Percentiles rank a stretch among this genome's conserved stretches.
These are phyloP conservation scores for Drosophila suzukii DNA, from an alignment of 1,140 invertebrate genomes.

Conservation along the genomic window DNA sequence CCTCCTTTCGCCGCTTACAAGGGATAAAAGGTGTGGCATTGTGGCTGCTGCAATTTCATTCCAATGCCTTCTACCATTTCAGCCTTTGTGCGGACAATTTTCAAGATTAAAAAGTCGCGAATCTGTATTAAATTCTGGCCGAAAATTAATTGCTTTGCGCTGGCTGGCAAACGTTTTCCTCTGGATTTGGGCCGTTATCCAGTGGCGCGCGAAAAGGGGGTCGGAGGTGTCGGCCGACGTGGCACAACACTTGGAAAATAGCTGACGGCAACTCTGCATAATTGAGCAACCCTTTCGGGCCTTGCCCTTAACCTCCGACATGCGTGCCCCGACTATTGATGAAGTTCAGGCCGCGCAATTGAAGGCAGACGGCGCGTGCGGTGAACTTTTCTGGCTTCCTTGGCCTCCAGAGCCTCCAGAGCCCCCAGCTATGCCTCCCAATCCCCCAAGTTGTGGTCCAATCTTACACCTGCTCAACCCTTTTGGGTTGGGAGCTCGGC, in stretches of 20 bases:
- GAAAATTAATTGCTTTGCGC: constrained; percentile 53
- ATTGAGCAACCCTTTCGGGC: constrained; percentile 34
- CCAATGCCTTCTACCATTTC: not conserved
- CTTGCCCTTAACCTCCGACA: constrained; percentile 1
- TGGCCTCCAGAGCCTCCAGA: not conserved
- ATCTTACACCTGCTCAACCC: constrained; percentile 47
- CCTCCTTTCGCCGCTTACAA: no score
- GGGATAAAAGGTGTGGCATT: constrained; percentile 30
- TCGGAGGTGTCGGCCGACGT: not conserved
- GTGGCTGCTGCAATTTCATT: constrained; percentile 30
- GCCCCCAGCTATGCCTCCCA: no score
- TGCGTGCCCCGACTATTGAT: constrained; percentile 70
- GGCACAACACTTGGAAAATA: constrained; percentile 26
- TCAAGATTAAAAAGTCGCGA: constrained; percentile 57
- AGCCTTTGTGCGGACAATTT: constrained; percentile 45
- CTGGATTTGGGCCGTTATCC: not conserved
- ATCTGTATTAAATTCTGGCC: constrained; percentile 52
- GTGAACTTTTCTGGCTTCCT: constrained; percentile 58
- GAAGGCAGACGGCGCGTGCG: constrained; percentile 68
- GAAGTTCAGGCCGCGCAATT: constrained; percentile 57
- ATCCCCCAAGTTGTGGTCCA: constrained; percentile 37
- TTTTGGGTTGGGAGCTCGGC: not conserved
- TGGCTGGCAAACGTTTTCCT: not conserved
- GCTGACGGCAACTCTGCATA: constrained; percentile 50
- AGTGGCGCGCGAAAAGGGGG: not conserved